A percentile compares a stretch with the other conserved stretches of the same genome.
Conservation (phyloP, 2,113 vertebrate species). For the Maccullochella peelii region DNA sequence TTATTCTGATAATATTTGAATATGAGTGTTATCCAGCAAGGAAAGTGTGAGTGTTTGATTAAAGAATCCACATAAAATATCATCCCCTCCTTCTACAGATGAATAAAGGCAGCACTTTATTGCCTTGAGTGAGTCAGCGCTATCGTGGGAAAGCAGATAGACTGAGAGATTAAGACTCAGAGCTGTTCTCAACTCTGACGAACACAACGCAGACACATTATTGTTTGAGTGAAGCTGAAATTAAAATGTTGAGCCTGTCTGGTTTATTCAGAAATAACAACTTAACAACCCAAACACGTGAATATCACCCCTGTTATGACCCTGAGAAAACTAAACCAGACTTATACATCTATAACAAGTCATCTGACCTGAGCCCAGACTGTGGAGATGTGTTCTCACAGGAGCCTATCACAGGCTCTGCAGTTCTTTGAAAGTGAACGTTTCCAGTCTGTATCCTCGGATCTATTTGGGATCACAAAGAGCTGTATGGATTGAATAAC, state of each 20-base stretch:
- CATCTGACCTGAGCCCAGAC: background rate
- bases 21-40: too few species aligned
- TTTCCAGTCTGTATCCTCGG: background rate
- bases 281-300: too few species aligned
- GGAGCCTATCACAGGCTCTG: background rate
- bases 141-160: background rate
- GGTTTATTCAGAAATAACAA: too few species aligned
- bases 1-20: too few species aligned
- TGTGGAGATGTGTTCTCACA: background rate
- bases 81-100: background rate
- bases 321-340: background rate
- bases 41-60: background rate
- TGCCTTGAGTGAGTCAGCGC: slow-evolving; percentile 41
- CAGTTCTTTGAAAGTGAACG: background rate
- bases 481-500: background rate
- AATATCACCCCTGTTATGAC: background rate
- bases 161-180: background rate
- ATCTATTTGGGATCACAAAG: background rate
- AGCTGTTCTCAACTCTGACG: background rate
- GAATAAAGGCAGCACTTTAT: slow-evolving; percentile 23
- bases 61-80: background rate
- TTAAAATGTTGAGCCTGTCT: background rate
- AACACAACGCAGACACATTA: background rate
- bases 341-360: background rate
- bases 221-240: background rate